phyloP scores from a whole-genome alignment of 2,888 invertebrate species.

The Acronicta aceris region DNA sequence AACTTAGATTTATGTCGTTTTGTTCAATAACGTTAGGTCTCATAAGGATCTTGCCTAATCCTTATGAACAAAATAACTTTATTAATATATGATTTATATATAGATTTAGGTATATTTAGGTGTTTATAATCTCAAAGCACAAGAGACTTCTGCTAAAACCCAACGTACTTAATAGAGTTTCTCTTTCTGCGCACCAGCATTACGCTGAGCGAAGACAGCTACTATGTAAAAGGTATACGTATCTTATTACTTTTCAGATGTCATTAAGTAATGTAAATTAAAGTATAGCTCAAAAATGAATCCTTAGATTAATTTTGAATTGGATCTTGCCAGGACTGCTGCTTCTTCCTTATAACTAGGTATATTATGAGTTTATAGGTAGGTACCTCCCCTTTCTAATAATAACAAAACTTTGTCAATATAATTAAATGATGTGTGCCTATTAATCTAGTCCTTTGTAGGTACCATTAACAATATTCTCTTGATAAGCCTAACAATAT shows the following conservation, averaged over 20 bases:
- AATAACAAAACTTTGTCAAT: conserved; percentile 34
- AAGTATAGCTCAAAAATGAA: too few relatives aligned
- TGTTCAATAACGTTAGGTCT: conserved; percentile 53
- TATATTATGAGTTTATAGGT: conserved; percentile 3
- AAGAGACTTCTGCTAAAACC: too few relatives aligned
- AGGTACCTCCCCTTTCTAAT: conserved; percentile 28
- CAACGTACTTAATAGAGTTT: too few relatives aligned
- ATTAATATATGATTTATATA: conserved; percentile 28
- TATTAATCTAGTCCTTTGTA: conserved; percentile 16
- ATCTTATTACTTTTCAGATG: too few relatives aligned
- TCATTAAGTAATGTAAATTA: too few relatives aligned
- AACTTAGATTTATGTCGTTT: conserved; percentile 86
- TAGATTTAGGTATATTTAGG: conserved; percentile 16
- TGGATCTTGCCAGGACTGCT: too few relatives aligned
- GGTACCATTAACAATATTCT: conserved; percentile 11
- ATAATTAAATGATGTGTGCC: conserved; percentile 25
- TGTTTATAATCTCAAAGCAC: too few relatives aligned
- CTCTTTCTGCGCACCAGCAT: too few relatives aligned
- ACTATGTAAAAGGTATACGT: too few relatives aligned
- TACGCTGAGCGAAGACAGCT: too few relatives aligned
- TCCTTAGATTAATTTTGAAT: too few relatives aligned
- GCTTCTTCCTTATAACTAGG: too few relatives aligned
- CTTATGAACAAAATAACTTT: conserved; percentile 44
- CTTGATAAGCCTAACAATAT: conserved; percentile 17
- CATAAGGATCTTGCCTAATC: conserved; percentile 46